Evolutionary conservation across 2,113 vertebrate genomes (phyloP), one percentile per base, ranked within the genome.

Genomic region (Campylomormyrus numenius): DNA sequence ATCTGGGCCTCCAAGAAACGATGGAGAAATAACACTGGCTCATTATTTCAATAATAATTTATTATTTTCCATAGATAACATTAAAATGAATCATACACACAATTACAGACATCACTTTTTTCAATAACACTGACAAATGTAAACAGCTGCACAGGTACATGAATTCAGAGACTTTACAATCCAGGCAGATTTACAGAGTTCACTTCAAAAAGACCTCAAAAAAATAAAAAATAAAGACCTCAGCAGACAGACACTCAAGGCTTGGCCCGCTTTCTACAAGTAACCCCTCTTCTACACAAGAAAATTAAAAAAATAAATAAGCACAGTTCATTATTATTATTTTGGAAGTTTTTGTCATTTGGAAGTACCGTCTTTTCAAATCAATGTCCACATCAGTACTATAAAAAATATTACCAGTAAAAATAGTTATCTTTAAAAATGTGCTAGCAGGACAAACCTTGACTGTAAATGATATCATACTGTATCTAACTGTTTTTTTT

Each of bases 371-470:
- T 89, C 89, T 90, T 94, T 94, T 94, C 91, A 92, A 94, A 95
- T 95, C 93, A 93, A 94, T 94, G 93, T 95, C 91, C 92, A 91
- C 94, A 94, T 93, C 92, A 93, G 94, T 92, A 92, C 91, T 94
- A 85, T 85, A 85, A 85, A 96, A 93, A 96, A 96, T 96, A 96
- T 95, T 93, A 96, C 92, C 95, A 95, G 95, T 96, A 96, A 96
- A 96, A 96, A 96, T 96, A 96, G 93, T 96, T 96, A 95, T 96
- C 92, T 95, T 95, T 96, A 96, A 95, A 96, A 96, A 96, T 93
- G 93, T 95, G 91, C 88, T 92, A 94, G 95, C 95, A 93, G 96
- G 95, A 96, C 95, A 94, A 94, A 90, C 95, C 94, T 95, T 96
- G 95, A 95, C 96, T 95, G 95, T 90, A 94, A 90, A 92, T 53